Evolutionary conservation across 2,797 vertebrate species (phyloP).

Genomic region (Glyptemys insculpta): DNA sequence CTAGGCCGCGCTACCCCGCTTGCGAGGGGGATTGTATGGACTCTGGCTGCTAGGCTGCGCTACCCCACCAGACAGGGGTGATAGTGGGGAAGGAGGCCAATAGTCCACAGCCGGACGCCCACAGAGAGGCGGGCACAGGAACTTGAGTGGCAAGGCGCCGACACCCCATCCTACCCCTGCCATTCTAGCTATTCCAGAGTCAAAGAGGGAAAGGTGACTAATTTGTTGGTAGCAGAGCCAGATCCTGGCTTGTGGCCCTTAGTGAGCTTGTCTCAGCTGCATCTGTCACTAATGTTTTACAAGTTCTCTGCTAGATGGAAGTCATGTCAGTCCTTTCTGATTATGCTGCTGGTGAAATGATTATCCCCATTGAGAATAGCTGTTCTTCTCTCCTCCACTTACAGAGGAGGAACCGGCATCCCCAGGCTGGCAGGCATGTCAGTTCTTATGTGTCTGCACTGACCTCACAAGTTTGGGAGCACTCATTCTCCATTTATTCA

Average conservation of each 20-base stretch:
- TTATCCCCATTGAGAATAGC: not conserved
- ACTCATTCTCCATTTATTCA: not conserved
- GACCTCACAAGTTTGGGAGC: not conserved
- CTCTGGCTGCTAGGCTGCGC: no score
- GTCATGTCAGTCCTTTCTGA: not conserved
- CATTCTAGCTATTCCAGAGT: not conserved
- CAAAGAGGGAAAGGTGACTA: not conserved
- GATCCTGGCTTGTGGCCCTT: not conserved
- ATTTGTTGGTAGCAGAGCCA: not conserved
- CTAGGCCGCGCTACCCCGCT: no score
- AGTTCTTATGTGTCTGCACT: not conserved
- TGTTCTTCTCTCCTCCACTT: not conserved
- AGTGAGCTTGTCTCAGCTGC: not conserved
- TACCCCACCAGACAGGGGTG: no score
- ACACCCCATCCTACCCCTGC: no score
- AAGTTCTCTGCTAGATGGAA: not conserved
- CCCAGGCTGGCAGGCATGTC: not conserved
- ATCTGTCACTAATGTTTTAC: not conserved
- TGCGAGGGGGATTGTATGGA: no score
- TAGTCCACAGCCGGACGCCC: no score
- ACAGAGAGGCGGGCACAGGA: no score
- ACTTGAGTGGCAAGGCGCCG: no score
- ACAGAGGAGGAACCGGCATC: not conserved
- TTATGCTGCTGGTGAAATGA: not conserved
- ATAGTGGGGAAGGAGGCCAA: no score